phyloP scores from a whole-genome alignment of 2,888 invertebrate genomes.

The Allolobophora icterica region DNA sequence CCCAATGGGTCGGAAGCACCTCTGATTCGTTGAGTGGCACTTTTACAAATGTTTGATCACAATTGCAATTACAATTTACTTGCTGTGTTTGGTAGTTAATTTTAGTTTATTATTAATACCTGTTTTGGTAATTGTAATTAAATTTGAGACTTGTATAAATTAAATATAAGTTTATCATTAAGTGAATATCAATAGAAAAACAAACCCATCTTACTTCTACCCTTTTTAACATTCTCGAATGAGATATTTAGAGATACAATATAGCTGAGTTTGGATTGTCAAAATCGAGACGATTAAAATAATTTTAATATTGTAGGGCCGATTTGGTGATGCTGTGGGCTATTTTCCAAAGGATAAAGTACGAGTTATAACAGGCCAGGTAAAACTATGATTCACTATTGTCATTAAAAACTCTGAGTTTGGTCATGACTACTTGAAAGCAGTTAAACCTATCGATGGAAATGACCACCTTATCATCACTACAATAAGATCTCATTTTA shows the following conservation, averaged over 20 bases:
- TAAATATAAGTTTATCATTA: not conserved
- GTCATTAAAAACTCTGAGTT: not conserved
- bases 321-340: not conserved
- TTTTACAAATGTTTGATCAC: too few relatives aligned
- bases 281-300: not conserved
- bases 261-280: too few relatives aligned
- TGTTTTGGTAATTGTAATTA: too few relatives aligned
- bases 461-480: not conserved
- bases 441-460: not conserved
- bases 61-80: too few relatives aligned
- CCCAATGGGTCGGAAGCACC: too few relatives aligned
- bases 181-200: not conserved
- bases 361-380: not conserved
- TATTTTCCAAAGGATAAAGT: constrained; percentile 15
- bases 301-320: constrained; percentile 1
- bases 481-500: not conserved
- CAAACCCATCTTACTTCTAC: too few relatives aligned
- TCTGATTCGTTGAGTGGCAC: too few relatives aligned
- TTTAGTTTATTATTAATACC: not conserved
- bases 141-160: too few relatives aligned
- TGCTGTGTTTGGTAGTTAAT: not conserved
- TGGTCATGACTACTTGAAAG: not conserved
- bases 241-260: too few relatives aligned
- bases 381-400: not conserved
- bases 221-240: too few relatives aligned